phyloP scores from a whole-genome alignment of 2,797 vertebrate genomes.

The Borostomias antarcticus region DNA sequence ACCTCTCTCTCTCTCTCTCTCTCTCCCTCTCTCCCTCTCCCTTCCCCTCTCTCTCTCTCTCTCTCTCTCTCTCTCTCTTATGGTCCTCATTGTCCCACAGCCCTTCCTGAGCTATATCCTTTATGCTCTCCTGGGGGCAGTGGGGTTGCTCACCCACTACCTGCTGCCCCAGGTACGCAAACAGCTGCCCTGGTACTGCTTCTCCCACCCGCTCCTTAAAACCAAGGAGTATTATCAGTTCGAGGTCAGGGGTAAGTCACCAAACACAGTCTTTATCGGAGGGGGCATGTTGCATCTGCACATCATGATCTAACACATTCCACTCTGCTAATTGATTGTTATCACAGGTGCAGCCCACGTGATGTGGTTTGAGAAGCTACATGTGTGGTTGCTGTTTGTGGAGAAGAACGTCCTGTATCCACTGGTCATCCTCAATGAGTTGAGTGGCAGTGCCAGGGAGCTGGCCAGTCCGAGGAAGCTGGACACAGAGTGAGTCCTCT shows the following conservation, averaged over 20 bases:
- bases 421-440: constrained; percentile 94
- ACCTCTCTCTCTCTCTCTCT: too few relatives aligned
- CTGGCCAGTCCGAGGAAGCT: constrained; percentile 94
- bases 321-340: neutral
- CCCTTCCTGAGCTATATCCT: constrained; percentile 95
- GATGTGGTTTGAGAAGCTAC: constrained; percentile 99
- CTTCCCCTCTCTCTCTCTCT: neutral
- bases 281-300: neutral
- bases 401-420: constrained; percentile 98
- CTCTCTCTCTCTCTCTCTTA: neutral
- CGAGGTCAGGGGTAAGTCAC: constrained; percentile 92
- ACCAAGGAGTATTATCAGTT: constrained; percentile 97
- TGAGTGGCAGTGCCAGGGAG: constrained; percentile 92
- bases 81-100: constrained; percentile 67
- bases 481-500: constrained; percentile 88
- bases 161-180: constrained; percentile 95
- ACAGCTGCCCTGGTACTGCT: constrained; percentile 98
- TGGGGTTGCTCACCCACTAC: constrained; percentile 94
- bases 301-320: too few relatives aligned
- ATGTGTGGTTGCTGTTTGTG: constrained; percentile 95
- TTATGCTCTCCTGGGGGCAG: constrained; percentile 87
- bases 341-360: constrained; percentile 91
- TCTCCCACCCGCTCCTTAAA: constrained; percentile 96
- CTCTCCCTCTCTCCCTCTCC: neutral
- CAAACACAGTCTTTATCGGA: too few relatives aligned